Base-by-base conservation (phyloP, 2,113 vertebrate genomes). In the Epinephelus fuscoguttatus region DNA sequence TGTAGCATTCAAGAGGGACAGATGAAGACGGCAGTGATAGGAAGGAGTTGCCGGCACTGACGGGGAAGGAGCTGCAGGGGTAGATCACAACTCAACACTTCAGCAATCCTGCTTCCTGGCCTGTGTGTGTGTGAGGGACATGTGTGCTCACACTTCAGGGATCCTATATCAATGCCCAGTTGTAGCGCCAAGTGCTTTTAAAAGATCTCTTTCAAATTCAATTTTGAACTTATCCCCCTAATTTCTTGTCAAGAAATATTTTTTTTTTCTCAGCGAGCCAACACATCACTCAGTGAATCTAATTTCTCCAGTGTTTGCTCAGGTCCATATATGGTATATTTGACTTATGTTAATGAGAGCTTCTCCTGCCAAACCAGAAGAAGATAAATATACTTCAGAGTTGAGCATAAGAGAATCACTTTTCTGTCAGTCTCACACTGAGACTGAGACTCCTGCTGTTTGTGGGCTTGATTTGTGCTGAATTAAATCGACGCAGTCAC, bases 251-350 rank as follows among this genome's bases (percentile, higher is more conserved):
- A 11, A 72, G 47, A 81, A 64, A 72, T 40, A 1, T 23, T 55
- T 50, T 69, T 27, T 75, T 81, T 70, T 30, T 4, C 33, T 61
- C 64, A 50, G 62, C 17, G 15, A 19, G 27, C 56, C 75, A 71
- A 67, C 76, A 73, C 53, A 78, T 89, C 89, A 70, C 74, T 90
- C 85, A 79, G 23, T 80, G 53, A 64, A 56, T 83, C 53, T 53
- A 27, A 82, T 88, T 50, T 63, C 56, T 66, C 25, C 71, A 59
- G 23, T 87, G 86, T 93, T 92, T 93, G 50, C 74, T 81, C 75
- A 61, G 57, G 27, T 82, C 64, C 67, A 56, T 53, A 63, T 52
- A 45, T n/a, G 73, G 75, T 69, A 66, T 59, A 74, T 82, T 85
- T 85, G 75, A 82, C 49, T 86, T 71, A 81, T 90, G 85, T 71